Base-by-base conservation (phyloP, 2,888 invertebrate genomes). In the Ditylenchus weischeri region DNA sequence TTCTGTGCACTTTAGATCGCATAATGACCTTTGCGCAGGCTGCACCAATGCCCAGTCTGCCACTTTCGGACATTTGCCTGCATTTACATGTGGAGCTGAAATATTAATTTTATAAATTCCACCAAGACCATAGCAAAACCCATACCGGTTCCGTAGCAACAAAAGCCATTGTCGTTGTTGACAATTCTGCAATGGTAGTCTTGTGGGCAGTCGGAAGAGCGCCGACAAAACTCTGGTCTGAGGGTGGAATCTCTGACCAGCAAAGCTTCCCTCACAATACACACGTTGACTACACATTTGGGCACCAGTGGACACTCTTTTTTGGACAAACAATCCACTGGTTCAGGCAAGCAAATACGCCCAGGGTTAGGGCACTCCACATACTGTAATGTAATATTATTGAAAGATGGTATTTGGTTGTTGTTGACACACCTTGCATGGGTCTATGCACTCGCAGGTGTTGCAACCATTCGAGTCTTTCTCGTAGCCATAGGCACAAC, bases 361-460 rank as follows among this genome's bases (percentile, higher is more conserved):
- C 75, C 71, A 38, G 69, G 70, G n/a, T 70, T 66, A 19, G 76
- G 76, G 61, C 79, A 79, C 1, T 65, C 61, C 35, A 79, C 69
- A 38, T 64, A 68, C 75, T 75, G 50, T 13, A 54, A 54, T 54
- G 54, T 13, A 54, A 50, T 29, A 29, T 29, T 29, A 29, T 29
- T 29, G 29, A 29, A 29, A 29, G 29, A 29, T 29, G 50, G 6
- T 50, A 21, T n/a, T n/a, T 19, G 50, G 3, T 4, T 4, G 21
- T 50, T 21, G 21, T 50, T 50, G 21, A 43, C 43, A 2, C 21
- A 72, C 76, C 58, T 76, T 70, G 68, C 81, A 81, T 0, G 79
- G 79, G 59, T 78, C 75, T 13, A 66, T 65, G 65, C 81, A 81
- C 50, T 75, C 72, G 64, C 81, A 81, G 0, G 76, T 76, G 23